Conservation (phyloP, 2,888 invertebrate genomes). For the Eudasyphora cyanicolor region DNA sequence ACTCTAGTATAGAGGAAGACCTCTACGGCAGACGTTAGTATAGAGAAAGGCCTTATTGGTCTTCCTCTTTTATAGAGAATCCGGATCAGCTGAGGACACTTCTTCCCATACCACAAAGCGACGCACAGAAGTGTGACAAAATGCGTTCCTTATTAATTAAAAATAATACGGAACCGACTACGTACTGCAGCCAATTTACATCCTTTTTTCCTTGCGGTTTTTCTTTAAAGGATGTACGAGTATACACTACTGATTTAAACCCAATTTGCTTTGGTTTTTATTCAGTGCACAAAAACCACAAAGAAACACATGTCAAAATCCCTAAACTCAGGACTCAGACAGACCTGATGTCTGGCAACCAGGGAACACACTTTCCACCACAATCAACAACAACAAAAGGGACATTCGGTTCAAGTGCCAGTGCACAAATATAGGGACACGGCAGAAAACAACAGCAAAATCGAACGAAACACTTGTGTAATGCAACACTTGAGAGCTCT, state of each 20-base stretch:
- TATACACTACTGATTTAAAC: neutral
- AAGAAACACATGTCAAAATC: slow-evolving; percentile 62
- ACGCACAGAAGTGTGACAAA: no score
- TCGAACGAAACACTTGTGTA: slow-evolving; percentile 65
- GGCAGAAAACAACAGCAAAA: neutral
- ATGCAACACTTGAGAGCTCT: slow-evolving; percentile 66
- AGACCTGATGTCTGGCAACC: slow-evolving; percentile 64
- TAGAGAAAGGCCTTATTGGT: no score
- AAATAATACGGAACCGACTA: no score
- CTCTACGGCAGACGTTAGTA: no score
- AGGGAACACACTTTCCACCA: slow-evolving; percentile 56
- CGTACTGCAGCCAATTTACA: no score
- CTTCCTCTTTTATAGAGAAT: no score
- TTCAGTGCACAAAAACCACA: slow-evolving; percentile 54
- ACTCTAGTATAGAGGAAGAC: no score
- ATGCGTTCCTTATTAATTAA: no score
- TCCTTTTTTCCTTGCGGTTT: no score
- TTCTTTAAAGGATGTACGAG: neutral
- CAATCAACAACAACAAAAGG: slow-evolving; percentile 38
- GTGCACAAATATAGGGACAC: neutral
- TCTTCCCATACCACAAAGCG: no score
- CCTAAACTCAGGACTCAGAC: slow-evolving; percentile 32
- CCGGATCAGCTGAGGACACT: no score
- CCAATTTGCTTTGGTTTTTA: neutral
- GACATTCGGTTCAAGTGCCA: slow-evolving; percentile 56